A percentile compares a stretch with the other conserved stretches of the same genome.
Conservation (phyloP, 2,113 vertebrate genomes). For the Dicrurus megarhynchus region DNA sequence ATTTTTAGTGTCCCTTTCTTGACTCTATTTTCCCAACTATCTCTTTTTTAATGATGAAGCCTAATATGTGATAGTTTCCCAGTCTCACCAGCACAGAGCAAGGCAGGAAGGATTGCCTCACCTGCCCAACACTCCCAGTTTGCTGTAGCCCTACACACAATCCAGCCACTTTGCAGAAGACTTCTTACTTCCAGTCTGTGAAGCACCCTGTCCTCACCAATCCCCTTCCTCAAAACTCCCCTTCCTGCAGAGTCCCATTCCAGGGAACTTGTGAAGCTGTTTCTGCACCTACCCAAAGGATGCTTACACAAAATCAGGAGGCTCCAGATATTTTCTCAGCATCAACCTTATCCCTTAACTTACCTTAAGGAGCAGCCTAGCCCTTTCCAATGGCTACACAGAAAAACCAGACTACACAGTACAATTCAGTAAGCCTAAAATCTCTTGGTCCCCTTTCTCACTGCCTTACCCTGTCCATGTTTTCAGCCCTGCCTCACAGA, state of each 20-base stretch:
- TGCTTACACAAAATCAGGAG: not conserved
- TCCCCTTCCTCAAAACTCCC: not conserved
- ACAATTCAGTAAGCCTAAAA: not conserved
- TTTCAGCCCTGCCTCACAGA: not conserved
- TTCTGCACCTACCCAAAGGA: not conserved
- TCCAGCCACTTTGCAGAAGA: not conserved
- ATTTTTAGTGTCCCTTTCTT: not conserved
- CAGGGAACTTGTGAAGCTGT: not conserved
- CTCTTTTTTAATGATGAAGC: not conserved
- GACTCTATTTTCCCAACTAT: not conserved
- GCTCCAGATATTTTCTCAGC: not conserved
- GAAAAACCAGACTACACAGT: not conserved
- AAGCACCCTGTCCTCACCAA: not conserved
- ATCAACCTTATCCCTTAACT: not conserved
- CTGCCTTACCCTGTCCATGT: rapidly evolving
- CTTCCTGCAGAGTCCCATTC: not conserved
- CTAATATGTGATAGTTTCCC: not conserved
- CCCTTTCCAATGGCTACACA: not conserved
- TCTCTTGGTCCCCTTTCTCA: not conserved
- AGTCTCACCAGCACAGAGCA: not conserved
- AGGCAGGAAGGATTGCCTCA: not conserved
- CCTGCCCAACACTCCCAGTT: not conserved
- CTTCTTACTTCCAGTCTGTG: not conserved
- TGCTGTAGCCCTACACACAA: not conserved
- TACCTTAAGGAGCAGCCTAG: not conserved